Evolutionary conservation across 2,888 invertebrate genomes (phyloP).

Genomic region (Herminia tarsipennalis): DNA sequence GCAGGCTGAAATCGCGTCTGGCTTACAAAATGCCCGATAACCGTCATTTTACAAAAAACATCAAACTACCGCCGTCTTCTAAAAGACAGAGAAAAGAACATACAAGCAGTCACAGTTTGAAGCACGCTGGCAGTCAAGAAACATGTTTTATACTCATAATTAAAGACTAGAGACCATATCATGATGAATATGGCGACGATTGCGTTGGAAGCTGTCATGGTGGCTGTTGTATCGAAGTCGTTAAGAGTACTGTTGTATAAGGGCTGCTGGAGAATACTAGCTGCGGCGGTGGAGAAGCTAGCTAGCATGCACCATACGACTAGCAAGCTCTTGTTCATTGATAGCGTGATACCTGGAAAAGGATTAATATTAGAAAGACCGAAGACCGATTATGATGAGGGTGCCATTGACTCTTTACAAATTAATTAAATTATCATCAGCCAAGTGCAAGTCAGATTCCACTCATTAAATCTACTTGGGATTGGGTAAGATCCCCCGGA

Average conservation of each 20-base stretch:
- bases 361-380: too few species aligned
- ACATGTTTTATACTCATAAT: slow-evolving; percentile 71
- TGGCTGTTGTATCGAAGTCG: slow-evolving; percentile 78
- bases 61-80: slow-evolving; percentile 60
- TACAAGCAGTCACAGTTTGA: slow-evolving; percentile 65
- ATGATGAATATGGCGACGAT: slow-evolving; percentile 69
- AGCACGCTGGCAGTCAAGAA: slow-evolving; percentile 72
- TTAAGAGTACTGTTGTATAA: slow-evolving; percentile 73
- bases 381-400: too few species aligned
- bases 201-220: slow-evolving; percentile 72
- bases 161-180: slow-evolving; percentile 66
- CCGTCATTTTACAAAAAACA: too few species aligned
- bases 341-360: slow-evolving; percentile 70
- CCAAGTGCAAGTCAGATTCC: too few species aligned
- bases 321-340: slow-evolving; percentile 65
- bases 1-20: too few species aligned
- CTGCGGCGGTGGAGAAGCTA: slow-evolving; percentile 70
- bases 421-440: too few species aligned
- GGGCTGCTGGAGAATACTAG: slow-evolving; percentile 72
- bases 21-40: too few species aligned
- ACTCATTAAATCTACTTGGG: too few species aligned
- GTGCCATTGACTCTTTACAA: too few species aligned
- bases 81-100: slow-evolving; percentile 72
- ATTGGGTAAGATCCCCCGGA: too few species aligned
- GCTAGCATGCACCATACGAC: slow-evolving; percentile 78